phyloP scores from a whole-genome alignment of 2,888 invertebrate genomes.

The Ceratothoa steindachneri region DNA sequence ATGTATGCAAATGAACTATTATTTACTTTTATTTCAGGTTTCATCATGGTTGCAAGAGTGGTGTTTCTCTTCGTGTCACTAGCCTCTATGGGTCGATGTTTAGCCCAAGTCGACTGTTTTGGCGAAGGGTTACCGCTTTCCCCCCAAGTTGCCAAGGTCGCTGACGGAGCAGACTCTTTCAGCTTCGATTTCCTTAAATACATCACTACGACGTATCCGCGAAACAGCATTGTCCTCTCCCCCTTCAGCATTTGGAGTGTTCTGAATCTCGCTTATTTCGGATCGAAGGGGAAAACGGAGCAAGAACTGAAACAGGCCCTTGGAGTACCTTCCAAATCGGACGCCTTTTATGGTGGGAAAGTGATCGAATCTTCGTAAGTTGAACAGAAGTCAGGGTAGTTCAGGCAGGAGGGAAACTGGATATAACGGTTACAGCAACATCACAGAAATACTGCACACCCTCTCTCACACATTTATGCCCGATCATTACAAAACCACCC shows the following conservation, averaged over 20 bases:
- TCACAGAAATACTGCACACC: too few species aligned
- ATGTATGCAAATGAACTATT: too few species aligned
- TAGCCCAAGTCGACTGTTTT: neutral
- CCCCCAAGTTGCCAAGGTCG: neutral
- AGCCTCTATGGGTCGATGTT: neutral
- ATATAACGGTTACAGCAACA: too few species aligned
- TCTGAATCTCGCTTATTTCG: constrained; percentile 71
- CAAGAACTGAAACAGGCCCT: constrained; percentile 62
- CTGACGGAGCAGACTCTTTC: constrained; percentile 15
- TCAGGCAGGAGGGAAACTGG: neutral
- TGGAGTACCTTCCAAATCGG: constrained; percentile 56
- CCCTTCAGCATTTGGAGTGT: constrained; percentile 83
- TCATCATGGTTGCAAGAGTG: too few species aligned
- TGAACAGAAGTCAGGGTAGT: neutral
- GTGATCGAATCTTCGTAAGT: neutral
- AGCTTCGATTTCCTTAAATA: constrained; percentile 12
- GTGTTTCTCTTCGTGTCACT: neutral
- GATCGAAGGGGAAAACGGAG: constrained; percentile 71
- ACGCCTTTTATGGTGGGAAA: constrained; percentile 13
- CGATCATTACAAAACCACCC: too few species aligned
- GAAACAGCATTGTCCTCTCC: constrained; percentile 73
- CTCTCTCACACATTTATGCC: too few species aligned
- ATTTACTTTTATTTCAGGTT: too few species aligned
- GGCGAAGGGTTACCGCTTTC: neutral
- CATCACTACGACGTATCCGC: neutral